These are phyloP conservation scores for Hypsibius dujardini DNA, from an alignment of 1,140 invertebrate genomes.

Conservation along the genomic window DNA sequence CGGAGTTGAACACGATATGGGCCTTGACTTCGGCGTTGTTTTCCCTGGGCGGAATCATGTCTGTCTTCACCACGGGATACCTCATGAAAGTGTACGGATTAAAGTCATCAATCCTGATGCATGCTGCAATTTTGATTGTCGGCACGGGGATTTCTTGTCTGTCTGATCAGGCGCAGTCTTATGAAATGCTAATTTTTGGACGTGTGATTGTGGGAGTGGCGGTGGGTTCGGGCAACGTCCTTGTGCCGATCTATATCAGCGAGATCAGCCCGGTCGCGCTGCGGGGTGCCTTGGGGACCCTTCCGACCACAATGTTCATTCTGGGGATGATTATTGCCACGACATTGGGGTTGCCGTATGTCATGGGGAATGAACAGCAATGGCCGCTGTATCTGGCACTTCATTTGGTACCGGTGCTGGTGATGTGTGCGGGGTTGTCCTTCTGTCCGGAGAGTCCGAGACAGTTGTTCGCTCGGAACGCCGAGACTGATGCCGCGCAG, in stretches of 20 bases:
- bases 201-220: neutral
- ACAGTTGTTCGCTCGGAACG: neutral
- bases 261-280: neutral
- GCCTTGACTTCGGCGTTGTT: neutral
- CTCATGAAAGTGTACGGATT: neutral
- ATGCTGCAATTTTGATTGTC: neutral
- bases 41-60: neutral
- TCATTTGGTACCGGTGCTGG: neutral
- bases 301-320: neutral
- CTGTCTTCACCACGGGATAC: neutral
- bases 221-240: neutral
- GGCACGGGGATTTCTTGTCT: neutral
- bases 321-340: neutral
- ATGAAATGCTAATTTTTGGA: neutral
- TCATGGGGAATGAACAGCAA: neutral
- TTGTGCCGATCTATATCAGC: neutral
- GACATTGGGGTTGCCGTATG: neutral
- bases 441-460: neutral
- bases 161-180: neutral
- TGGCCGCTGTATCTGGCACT: neutral
- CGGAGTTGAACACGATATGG: neutral
- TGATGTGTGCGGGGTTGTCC: neutral
- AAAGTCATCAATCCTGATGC: neutral
- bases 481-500: neutral
- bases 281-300: neutral